Evolutionary conservation across 2,113 vertebrate genomes (phyloP).

Genomic region (Gobius niger): DNA sequence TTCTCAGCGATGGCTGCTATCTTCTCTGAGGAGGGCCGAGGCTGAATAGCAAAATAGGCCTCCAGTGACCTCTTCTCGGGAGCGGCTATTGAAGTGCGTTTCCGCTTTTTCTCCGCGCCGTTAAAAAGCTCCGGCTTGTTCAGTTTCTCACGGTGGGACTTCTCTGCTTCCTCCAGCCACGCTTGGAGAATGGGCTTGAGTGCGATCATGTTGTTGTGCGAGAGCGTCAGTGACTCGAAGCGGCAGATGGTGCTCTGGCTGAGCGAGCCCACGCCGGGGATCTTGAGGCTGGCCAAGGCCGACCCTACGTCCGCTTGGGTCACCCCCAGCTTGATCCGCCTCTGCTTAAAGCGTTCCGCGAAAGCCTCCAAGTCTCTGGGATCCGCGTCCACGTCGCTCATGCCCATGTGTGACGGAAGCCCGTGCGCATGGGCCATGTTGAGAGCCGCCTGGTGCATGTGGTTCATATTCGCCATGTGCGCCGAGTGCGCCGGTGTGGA

Average conservation of each 20-base stretch:
- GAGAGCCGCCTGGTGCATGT: constrained; percentile 97
- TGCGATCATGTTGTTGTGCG: constrained; percentile 99
- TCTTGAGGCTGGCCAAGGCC: constrained; percentile 96
- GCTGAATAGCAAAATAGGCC: constrained; percentile 97
- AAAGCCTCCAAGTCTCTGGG: constrained; percentile 98
- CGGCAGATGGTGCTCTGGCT: constrained; percentile 99
- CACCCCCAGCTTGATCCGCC: constrained; percentile 97
- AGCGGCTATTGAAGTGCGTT: constrained; percentile 95
- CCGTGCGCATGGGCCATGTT: constrained; percentile 98
- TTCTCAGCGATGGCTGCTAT: constrained; percentile 98
- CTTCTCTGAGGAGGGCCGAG: constrained; percentile 95
- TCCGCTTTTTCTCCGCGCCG: constrained; percentile 94
- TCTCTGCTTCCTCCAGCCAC: constrained; percentile 98
- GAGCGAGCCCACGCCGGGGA: constrained; percentile 95
- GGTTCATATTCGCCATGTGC: constrained; percentile 97
- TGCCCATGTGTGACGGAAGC: constrained; percentile 93
- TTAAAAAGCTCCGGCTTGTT: constrained; percentile 98
- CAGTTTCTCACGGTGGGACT: constrained; percentile 96
- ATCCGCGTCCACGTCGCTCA: constrained; percentile 97
- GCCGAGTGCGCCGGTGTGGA: constrained; percentile 91
- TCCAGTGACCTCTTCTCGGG: constrained; percentile 96
- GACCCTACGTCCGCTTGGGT: constrained; percentile 97
- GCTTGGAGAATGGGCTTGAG: constrained; percentile 97
- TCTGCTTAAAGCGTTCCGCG: constrained; percentile 97
- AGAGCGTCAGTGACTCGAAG: constrained; percentile 96